Conservation (phyloP, 2,888 invertebrate species). For the Troglohyphantes excavatus region DNA sequence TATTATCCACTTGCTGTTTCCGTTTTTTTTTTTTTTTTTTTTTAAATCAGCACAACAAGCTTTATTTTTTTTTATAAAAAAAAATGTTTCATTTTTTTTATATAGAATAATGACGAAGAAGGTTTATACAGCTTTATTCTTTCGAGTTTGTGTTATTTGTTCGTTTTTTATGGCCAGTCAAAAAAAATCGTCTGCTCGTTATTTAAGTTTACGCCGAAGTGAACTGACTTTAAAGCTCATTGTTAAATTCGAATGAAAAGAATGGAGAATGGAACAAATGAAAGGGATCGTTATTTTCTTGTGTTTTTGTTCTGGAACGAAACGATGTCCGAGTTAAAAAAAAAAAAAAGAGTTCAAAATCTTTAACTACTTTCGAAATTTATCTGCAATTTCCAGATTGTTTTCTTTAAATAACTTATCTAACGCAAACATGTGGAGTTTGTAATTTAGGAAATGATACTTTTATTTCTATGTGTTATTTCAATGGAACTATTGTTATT, state of each 20-base stretch:
- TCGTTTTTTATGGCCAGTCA: background rate
- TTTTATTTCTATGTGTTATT: too few relatives aligned
- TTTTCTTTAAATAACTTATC: background rate
- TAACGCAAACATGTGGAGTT: background rate
- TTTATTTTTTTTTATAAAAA: conserved; percentile 23
- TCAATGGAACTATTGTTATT: too few relatives aligned
- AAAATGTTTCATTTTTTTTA: conserved; percentile 34
- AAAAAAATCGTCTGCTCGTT: conserved; percentile 44
- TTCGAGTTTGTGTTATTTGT: conserved; percentile 39
- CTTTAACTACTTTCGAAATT: background rate
- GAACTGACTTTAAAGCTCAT: conserved; percentile 50
- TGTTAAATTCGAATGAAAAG: conserved; percentile 43
- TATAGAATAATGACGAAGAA: conserved; percentile 49
- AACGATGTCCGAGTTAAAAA: background rate
- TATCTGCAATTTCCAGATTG: background rate
- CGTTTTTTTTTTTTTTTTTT: background rate
- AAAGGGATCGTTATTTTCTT: background rate
- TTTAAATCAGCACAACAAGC: conserved; percentile 39
- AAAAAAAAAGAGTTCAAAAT: background rate
- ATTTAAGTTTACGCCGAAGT: conserved; percentile 53
- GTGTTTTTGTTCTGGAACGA: background rate
- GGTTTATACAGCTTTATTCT: conserved; percentile 60
- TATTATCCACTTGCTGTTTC: too few relatives aligned
- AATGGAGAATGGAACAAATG: background rate
- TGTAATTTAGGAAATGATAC: too few relatives aligned